A percentile compares a stretch with the other conserved stretches of the same genome.
These are phyloP conservation scores for Andrena chrysosceles DNA, from an alignment of 2,888 invertebrate species.

Conservation along the genomic window DNA sequence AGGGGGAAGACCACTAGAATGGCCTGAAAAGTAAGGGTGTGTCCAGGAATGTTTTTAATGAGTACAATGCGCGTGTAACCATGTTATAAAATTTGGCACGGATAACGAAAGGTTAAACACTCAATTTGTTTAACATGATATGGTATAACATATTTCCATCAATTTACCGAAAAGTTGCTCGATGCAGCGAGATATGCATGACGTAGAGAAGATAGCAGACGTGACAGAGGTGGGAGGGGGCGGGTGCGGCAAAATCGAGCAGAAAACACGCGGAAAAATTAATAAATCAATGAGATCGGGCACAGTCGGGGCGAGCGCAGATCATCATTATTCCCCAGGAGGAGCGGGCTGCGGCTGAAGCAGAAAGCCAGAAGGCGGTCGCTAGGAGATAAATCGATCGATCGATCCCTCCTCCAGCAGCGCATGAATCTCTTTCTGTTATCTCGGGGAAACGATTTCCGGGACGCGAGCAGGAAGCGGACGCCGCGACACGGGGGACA, in stretches of 20 bases:
- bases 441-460: slow-evolving; percentile 48
- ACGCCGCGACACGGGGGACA: slow-evolving; percentile 22
- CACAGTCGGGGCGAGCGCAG: neutral
- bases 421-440: slow-evolving; percentile 49
- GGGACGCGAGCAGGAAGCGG: slow-evolving; percentile 24
- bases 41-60: no score
- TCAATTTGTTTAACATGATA: no score
- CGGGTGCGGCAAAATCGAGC: neutral
- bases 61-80: no score
- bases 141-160: no score
- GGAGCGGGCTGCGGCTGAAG: slow-evolving; percentile 2
- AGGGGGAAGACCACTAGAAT: no score
- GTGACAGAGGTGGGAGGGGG: no score
- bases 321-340: slow-evolving; percentile 22
- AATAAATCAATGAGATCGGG: slow-evolving; percentile 3
- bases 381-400: slow-evolving; percentile 31
- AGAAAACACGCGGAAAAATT: slow-evolving; percentile 21
- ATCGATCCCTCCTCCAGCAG: slow-evolving; percentile 46
- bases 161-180: no score
- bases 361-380: slow-evolving; percentile 12
- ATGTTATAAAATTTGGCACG: no score
- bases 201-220: no score
- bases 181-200: no score
- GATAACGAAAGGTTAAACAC: no score
- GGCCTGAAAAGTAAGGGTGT: no score